A percentile compares a stretch with the other conserved stretches of the same genome.
Evolutionary conservation across 2,888 invertebrate genomes (phyloP).

Genomic region (Scrobipalpa costella): DNA sequence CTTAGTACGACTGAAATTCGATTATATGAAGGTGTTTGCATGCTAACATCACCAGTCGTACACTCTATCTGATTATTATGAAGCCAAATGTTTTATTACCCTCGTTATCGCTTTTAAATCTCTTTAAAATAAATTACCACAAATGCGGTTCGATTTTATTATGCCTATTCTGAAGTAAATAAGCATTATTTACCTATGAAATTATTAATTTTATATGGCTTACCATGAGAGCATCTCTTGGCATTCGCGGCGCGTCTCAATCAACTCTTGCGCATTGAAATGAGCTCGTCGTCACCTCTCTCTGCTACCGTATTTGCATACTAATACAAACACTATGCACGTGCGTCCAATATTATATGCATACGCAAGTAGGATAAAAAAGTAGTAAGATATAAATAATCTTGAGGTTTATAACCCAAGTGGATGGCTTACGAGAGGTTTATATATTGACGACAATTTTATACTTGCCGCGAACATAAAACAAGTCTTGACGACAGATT

Average conservation of each 20-base stretch:
- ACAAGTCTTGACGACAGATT: neutral
- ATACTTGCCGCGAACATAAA: neutral
- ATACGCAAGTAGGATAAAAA: slow-evolving; percentile 13
- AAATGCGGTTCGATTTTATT: too few relatives aligned
- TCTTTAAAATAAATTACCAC: too few relatives aligned
- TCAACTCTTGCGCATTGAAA: slow-evolving; percentile 64
- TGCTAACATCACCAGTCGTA: neutral
- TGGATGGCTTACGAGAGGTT: neutral
- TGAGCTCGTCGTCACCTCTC: slow-evolving; percentile 71
- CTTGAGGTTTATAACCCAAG: neutral
- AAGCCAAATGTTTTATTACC: too few relatives aligned
- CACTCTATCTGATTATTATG: too few relatives aligned
- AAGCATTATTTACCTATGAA: neutral
- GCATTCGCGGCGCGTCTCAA: slow-evolving; percentile 56
- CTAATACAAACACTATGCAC: slow-evolving; percentile 51
- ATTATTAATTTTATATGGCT: slow-evolving; percentile 40
- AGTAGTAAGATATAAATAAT: slow-evolving; percentile 33
- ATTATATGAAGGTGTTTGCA: neutral
- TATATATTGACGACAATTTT: neutral
- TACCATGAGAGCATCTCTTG: neutral
- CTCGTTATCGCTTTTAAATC: too few relatives aligned
- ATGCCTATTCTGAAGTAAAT: too few relatives aligned
- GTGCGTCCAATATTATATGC: slow-evolving; percentile 38
- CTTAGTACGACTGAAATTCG: neutral
- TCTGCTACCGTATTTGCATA: slow-evolving; percentile 64